Base-by-base conservation (phyloP, 2,888 invertebrate genomes). In the Biston stratarius region DNA sequence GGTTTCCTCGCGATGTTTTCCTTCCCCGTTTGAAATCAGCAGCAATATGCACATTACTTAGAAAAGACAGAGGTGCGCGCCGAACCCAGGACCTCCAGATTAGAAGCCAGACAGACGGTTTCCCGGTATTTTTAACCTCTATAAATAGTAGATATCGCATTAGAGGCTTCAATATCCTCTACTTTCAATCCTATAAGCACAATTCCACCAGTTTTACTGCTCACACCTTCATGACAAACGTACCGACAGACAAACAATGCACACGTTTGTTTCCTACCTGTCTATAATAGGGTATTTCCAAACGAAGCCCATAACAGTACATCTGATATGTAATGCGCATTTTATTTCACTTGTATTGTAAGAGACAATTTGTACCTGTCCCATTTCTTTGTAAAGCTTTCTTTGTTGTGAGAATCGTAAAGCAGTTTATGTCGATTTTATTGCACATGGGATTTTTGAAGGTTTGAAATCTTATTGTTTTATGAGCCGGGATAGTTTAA, bases 211-310 rank as follows among this genome's bases (percentile, higher is more conserved):
- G 12, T 8, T 64, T 52, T 61, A 48, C 44, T 49, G 44, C 48
- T 62, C 53, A 67, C 63, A 63, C 51, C 40, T 62, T 47, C n/a
- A n/a, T 55, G 15, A 72, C 71, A 77, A 74, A 73, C 60, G 72
- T 45, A 58, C 74, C 75, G 76, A 71, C 71, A 61, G 36, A 63
- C 64, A 51, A n/a, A 70, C 67, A 67, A 67, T 57, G 14, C 45
- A 57, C 57, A 33, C 55, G 24, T 42, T 70, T 40, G 56, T 67
- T 60, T 67, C 47, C 59, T 64, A 68, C 68, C 68, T 68, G 68
- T 60, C 45, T 42, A 24, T 45, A 52, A 60, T 47, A 47, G 58
- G 51, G 34, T 52, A 42, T 61, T 58, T 61, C 52, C 58, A 62
- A 67, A 58, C 34, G 45, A 51, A 2, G n/a, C 67, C 59, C 58